Evolutionary conservation across 2,797 vertebrate genomes (phyloP).

Genomic region (Esox masquinongy): DNA sequence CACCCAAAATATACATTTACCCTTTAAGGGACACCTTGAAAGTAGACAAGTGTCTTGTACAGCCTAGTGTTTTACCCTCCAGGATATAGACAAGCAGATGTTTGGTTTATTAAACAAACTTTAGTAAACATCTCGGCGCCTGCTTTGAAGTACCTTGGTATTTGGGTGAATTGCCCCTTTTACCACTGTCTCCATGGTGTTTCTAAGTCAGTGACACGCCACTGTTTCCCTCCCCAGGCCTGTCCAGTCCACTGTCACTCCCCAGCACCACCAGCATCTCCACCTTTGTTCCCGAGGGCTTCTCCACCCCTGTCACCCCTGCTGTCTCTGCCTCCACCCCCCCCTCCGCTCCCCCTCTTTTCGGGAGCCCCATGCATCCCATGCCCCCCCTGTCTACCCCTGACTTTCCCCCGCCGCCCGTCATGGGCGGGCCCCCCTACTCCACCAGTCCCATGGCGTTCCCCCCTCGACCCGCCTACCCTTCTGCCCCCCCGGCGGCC

Average conservation of each 20-base stretch:
- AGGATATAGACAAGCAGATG: not conserved
- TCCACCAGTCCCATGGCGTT: slow-evolving; percentile 41
- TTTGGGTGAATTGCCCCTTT: not conserved
- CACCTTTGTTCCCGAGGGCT: slow-evolving; percentile 50
- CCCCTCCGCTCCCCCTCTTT: slow-evolving; percentile 55
- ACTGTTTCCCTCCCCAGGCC: slow-evolving; percentile 52
- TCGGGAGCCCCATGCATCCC: slow-evolving; percentile 40
- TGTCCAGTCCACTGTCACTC: slow-evolving; percentile 68
- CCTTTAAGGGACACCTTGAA: too few species aligned
- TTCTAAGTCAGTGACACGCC: not conserved
- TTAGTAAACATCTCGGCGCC: not conserved
- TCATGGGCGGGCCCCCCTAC: slow-evolving; percentile 43
- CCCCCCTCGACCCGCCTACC: slow-evolving; percentile 38
- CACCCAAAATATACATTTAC: too few species aligned
- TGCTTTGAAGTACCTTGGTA: not conserved
- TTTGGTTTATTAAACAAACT: not conserved
- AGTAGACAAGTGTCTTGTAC: not conserved
- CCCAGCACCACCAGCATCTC: slow-evolving; percentile 53
- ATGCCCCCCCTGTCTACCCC: slow-evolving; percentile 34
- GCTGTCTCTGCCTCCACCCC: slow-evolving; percentile 50
- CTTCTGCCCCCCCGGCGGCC: slow-evolving; percentile 43
- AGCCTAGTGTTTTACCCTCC: not conserved
- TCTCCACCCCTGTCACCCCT: slow-evolving; percentile 54
- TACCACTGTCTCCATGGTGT: not conserved
- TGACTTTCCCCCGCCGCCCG: slow-evolving; percentile 38